phyloP scores from a whole-genome alignment of 2,113 vertebrate genomes.

The Cettia cetti region DNA sequence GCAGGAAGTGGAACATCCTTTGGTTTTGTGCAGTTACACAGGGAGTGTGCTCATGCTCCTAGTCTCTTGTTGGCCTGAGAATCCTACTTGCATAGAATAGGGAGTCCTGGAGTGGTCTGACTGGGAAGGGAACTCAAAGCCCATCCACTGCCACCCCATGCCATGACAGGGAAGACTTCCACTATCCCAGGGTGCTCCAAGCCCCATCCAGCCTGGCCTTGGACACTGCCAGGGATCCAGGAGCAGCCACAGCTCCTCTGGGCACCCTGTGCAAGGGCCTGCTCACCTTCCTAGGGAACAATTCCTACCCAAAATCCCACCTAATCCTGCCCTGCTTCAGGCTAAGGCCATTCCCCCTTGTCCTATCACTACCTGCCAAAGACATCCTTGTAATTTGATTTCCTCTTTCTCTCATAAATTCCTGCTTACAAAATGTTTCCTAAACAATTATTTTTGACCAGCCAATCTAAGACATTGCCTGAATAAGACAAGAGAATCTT shows the following conservation, averaged over 20 bases:
- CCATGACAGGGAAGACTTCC: not conserved
- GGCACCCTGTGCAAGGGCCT: not conserved
- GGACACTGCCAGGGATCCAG: not conserved
- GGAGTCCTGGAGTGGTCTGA: not conserved
- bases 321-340: not conserved
- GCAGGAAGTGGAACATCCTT: not conserved
- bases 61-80: not conserved
- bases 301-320: not conserved
- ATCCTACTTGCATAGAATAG: not conserved
- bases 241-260: not conserved
- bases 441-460: not conserved
- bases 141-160: accelerated
- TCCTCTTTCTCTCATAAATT: not conserved
- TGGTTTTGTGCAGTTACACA: not conserved
- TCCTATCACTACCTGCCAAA: not conserved
- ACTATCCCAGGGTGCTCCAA: not conserved
- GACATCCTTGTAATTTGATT: not conserved
- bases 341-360: not conserved
- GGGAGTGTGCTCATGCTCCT: too few species aligned
- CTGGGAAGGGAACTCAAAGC: not conserved
- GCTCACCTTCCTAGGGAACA: accelerated
- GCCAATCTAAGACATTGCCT: not conserved
- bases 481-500: not conserved
- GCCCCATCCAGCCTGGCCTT: not conserved
- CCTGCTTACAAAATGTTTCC: not conserved